A percentile compares a stretch with the other conserved stretches of the same genome.
These are phyloP conservation scores for Mallotus villosus DNA, from an alignment of 2,797 vertebrate species.

Conservation along the genomic window DNA sequence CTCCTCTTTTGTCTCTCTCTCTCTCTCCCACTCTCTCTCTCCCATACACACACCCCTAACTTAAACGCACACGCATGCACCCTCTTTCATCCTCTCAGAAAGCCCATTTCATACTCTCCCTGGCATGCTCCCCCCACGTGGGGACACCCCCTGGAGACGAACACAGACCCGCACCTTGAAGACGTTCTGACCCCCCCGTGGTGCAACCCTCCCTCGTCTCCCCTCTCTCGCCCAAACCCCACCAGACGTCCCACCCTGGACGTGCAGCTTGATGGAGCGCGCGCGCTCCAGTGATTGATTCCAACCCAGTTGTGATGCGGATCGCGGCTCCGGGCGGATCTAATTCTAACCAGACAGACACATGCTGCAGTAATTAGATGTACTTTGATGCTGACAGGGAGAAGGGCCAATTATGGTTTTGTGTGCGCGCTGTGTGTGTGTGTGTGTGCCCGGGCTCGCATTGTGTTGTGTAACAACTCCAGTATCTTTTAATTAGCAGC, in stretches of 20 bases:
- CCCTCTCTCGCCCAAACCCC: not conserved
- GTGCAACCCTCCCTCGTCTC: not conserved
- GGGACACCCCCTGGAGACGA: no score
- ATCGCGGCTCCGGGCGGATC: slow-evolving; percentile 38
- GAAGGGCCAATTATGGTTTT: slow-evolving; percentile 38
- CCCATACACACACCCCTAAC: not conserved
- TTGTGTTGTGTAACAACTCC: slow-evolving; percentile 39
- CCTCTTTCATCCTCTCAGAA: not conserved
- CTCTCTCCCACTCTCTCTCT: not conserved
- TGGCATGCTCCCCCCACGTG: not conserved
- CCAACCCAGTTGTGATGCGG: slow-evolving; percentile 28
- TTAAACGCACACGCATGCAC: not conserved
- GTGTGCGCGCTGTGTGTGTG: no score
- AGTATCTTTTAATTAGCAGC: slow-evolving; percentile 54
- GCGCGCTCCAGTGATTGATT: slow-evolving; percentile 52
- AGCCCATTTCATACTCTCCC: not conserved
- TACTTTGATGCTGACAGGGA: slow-evolving; percentile 47
- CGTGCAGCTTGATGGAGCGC: not conserved
- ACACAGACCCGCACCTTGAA: not conserved
- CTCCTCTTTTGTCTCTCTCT: not conserved
- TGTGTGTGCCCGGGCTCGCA: slow-evolving; percentile 24
- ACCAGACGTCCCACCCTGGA: not conserved
- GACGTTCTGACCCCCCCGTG: no score
- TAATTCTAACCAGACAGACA: slow-evolving; percentile 50
- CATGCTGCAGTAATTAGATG: slow-evolving; percentile 59